phyloP scores from a whole-genome alignment of 2,888 invertebrate species.

The Seira ritae region DNA sequence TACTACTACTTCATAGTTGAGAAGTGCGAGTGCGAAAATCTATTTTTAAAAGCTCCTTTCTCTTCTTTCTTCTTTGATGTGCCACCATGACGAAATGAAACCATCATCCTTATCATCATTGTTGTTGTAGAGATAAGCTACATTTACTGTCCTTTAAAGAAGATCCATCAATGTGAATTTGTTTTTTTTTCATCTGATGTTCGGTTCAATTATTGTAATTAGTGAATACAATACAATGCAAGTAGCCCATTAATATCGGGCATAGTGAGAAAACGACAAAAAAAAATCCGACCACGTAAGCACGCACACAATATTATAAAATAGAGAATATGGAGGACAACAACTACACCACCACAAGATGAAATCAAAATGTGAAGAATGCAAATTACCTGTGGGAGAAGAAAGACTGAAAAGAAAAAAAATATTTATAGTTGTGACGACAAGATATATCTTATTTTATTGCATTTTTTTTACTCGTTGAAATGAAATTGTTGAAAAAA shows the following conservation, averaged over 20 bases:
- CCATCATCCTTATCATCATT: constrained; percentile 12
- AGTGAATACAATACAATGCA: constrained; percentile 7
- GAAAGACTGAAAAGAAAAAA: background rate
- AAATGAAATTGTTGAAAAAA: background rate
- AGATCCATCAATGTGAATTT: background rate
- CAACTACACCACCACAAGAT: background rate
- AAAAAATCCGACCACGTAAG: constrained; percentile 6
- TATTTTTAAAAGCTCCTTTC: background rate
- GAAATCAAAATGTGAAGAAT: constrained; percentile 16
- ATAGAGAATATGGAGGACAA: background rate
- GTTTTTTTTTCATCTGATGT: background rate
- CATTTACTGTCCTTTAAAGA: background rate
- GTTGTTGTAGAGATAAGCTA: background rate
- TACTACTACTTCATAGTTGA: too few species aligned
- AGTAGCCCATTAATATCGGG: background rate
- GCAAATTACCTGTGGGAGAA: constrained; percentile 32
- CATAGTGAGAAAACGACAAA: constrained; percentile 14
- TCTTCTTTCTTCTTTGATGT: constrained; percentile 9
- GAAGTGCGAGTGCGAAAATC: too few species aligned
- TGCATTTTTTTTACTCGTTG: background rate
- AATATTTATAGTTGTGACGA: background rate
- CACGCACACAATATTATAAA: background rate
- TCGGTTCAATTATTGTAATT: constrained; percentile 29
- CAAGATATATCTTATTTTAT: background rate
- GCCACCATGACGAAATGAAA: constrained; percentile 21